Percentiles rank a stretch among this genome's conserved stretches.
These are phyloP conservation scores for Caenorhabditis parvicauda DNA, from an alignment of 2,888 invertebrate species.

Conservation along the genomic window DNA sequence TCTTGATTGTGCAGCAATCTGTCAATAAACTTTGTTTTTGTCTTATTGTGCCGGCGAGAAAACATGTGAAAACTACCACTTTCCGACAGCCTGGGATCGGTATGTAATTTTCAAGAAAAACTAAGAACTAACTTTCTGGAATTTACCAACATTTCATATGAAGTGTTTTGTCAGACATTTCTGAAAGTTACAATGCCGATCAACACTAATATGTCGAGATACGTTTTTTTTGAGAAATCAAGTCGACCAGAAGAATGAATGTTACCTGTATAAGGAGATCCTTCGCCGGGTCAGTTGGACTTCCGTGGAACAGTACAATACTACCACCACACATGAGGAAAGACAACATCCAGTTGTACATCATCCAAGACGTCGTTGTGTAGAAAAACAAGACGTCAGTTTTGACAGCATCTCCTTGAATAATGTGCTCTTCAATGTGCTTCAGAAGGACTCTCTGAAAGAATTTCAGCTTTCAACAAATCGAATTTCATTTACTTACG, in stretches of 20 bases:
- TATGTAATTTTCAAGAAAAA: too few relatives aligned
- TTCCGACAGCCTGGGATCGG: too few relatives aligned
- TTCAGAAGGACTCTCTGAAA: conserved; percentile 69
- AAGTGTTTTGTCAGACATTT: not conserved
- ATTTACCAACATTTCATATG: too few relatives aligned
- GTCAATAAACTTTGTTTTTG: not conserved
- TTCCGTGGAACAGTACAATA: conserved; percentile 69
- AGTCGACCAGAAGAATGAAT: not conserved
- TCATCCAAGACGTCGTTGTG: conserved; percentile 71
- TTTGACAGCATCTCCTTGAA: conserved; percentile 66
- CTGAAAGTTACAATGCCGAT: not conserved
- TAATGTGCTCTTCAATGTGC: conserved; percentile 68
- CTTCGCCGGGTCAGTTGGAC: conserved; percentile 67
- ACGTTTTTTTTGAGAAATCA: not conserved
- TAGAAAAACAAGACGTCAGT: conserved; percentile 69
- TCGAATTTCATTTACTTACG: conserved; percentile 63
- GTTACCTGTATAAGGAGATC: conserved; percentile 67
- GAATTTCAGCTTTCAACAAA: not conserved
- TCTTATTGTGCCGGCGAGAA: too few relatives aligned
- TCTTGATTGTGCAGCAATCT: conserved; percentile 54
- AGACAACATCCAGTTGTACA: conserved; percentile 69
- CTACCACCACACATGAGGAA: conserved; percentile 62
- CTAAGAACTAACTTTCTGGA: too few relatives aligned
- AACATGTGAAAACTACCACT: too few relatives aligned
- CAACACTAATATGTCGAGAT: not conserved